These are phyloP conservation scores for Helicorthomorpha holstii DNA, from an alignment of 1,140 invertebrate species.

Conservation along the genomic window DNA sequence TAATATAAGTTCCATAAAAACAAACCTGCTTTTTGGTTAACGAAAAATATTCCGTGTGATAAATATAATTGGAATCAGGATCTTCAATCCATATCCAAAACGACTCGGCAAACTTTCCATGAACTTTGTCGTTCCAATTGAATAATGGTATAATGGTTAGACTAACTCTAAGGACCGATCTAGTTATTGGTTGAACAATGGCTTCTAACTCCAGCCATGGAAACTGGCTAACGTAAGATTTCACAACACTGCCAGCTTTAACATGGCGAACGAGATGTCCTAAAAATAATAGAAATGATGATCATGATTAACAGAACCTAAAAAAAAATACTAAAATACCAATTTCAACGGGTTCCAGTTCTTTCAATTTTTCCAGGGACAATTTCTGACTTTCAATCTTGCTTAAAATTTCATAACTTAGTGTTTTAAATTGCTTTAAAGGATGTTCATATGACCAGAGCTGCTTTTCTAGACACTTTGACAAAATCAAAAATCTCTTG, in stretches of 20 bases:
- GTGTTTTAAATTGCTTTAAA: constrained; percentile 62
- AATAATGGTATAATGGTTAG: constrained; percentile 70
- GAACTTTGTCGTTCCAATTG: constrained; percentile 73
- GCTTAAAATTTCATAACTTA: constrained; percentile 56
- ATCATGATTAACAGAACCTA: background rate
- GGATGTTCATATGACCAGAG: constrained; percentile 78
- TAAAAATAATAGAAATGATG: constrained; percentile 21
- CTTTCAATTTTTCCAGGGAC: constrained; percentile 53
- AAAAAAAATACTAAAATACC: constrained; percentile 28
- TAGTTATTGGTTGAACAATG: constrained; percentile 82
- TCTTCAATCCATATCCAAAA: constrained; percentile 99
- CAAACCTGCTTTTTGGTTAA: constrained; percentile 70
- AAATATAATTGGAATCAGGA: constrained; percentile 79
- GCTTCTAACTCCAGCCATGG: constrained; percentile 67
- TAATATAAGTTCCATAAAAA: background rate
- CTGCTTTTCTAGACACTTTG: constrained; percentile 77
- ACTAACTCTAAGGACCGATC: constrained; percentile 72
- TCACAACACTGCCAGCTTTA: constrained; percentile 54
- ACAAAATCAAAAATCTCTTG: constrained; percentile 51
- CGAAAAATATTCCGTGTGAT: constrained; percentile 87
- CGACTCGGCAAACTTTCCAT: constrained; percentile 69
- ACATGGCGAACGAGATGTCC: constrained; percentile 57
- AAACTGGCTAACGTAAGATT: constrained; percentile 68
- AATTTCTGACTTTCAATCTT: constrained; percentile 64
- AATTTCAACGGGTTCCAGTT: constrained; percentile 74